These are phyloP conservation scores for Megamerina dolium DNA, from an alignment of 2,888 invertebrate genomes.

Conservation along the genomic window DNA sequence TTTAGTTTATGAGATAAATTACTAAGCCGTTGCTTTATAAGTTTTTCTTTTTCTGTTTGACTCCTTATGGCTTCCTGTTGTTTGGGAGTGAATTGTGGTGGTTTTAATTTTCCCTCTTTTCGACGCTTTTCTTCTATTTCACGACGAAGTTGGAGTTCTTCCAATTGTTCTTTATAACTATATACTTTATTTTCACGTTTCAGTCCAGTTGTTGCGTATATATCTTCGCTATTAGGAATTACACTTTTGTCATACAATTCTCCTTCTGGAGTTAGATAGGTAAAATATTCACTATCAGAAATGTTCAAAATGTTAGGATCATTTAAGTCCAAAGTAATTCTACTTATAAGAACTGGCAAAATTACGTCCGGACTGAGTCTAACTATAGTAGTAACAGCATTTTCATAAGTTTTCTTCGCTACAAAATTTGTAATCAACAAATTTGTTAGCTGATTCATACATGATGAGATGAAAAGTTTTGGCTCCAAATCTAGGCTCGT, in stretches of 20 bases:
- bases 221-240: slow-evolving; percentile 52
- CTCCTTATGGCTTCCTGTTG: slow-evolving; percentile 87
- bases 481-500: slow-evolving; percentile 35
- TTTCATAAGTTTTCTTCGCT: slow-evolving; percentile 56
- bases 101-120: slow-evolving; percentile 70
- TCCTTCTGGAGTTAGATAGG: slow-evolving; percentile 78
- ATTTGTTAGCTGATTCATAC: slow-evolving; percentile 56
- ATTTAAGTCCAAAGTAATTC: slow-evolving; percentile 57
- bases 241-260: slow-evolving; percentile 86
- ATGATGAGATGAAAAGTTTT: slow-evolving; percentile 56
- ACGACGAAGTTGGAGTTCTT: slow-evolving; percentile 85
- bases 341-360: slow-evolving; percentile 59
- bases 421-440: slow-evolving; percentile 58
- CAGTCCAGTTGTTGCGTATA: slow-evolving; percentile 55
- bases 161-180: slow-evolving; percentile 93
- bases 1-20: slow-evolving; percentile 51
- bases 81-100: slow-evolving; percentile 71
- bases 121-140: slow-evolving; percentile 86
- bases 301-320: slow-evolving; percentile 64
- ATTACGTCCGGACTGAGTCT: slow-evolving; percentile 60
- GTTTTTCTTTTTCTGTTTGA: slow-evolving; percentile 79
- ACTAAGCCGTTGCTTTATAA: slow-evolving; percentile 64
- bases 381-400: slow-evolving; percentile 67
- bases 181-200: slow-evolving; percentile 95
- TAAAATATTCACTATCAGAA: slow-evolving; percentile 73